phyloP scores from a whole-genome alignment of 1,140 invertebrate species.

The Ostrea edulis region DNA sequence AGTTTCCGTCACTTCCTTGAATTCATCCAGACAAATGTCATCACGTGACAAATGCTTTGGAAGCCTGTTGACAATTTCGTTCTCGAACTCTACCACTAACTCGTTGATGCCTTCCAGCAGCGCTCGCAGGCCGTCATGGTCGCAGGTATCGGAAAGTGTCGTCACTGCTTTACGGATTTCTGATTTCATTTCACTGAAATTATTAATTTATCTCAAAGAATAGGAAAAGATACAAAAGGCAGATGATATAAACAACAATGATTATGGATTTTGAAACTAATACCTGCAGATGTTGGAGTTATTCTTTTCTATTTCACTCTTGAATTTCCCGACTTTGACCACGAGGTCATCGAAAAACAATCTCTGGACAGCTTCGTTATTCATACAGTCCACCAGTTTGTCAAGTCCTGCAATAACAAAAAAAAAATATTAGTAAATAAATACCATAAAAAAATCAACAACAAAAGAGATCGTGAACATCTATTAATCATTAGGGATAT shows the following conservation, averaged over 20 bases:
- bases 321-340: background rate
- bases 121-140: background rate
- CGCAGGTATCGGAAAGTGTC: background rate
- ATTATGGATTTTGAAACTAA: background rate
- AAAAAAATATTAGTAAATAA: no score
- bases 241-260: background rate
- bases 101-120: background rate
- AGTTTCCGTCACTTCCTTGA: background rate
- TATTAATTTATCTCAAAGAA: background rate
- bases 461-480: background rate
- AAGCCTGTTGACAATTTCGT: background rate
- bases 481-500: no score
- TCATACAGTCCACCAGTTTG: conserved; percentile 10
- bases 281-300: background rate
- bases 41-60: background rate
- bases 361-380: background rate
- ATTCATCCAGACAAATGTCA: background rate
- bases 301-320: background rate
- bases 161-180: background rate
- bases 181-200: background rate
- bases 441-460: no score
- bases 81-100: background rate
- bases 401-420: background rate
- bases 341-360: background rate
- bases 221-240: background rate